Evolutionary conservation across 2,797 vertebrate species (phyloP).

Genomic region (Momotus momota): DNA sequence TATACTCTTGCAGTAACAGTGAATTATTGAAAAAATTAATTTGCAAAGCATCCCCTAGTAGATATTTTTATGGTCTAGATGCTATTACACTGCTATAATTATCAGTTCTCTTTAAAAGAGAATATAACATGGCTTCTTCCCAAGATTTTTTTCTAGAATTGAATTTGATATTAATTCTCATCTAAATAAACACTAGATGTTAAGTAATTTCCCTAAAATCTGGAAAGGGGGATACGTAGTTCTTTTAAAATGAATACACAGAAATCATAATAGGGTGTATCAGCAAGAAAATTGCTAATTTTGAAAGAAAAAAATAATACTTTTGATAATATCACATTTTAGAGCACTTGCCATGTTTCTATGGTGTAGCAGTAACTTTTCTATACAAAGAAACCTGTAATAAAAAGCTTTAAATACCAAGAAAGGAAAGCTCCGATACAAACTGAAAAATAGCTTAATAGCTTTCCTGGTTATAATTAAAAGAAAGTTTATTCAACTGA

Average conservation of each 20-base stretch:
- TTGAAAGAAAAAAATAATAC: neutral
- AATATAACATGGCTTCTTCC: neutral
- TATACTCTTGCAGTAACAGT: neutral
- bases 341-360: neutral
- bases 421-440: neutral
- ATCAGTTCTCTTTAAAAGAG: neutral
- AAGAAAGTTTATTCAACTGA: neutral
- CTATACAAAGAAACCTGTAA: neutral
- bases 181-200: neutral
- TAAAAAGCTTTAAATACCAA: neutral
- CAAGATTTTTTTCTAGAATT: neutral
- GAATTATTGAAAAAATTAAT: neutral
- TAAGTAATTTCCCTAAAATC: neutral
- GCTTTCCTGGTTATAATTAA: constrained; percentile 25
- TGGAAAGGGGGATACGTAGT: neutral
- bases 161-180: neutral
- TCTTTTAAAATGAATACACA: neutral
- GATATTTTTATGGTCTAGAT: neutral
- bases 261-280: neutral
- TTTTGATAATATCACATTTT: neutral
- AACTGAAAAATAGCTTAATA: neutral
- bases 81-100: neutral
- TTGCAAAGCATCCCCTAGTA: neutral
- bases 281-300: neutral
- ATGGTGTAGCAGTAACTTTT: neutral